Percentiles rank a stretch among this genome's conserved stretches.
phyloP scores from a whole-genome alignment of 2,797 vertebrate genomes.

The Salmo trutta region DNA sequence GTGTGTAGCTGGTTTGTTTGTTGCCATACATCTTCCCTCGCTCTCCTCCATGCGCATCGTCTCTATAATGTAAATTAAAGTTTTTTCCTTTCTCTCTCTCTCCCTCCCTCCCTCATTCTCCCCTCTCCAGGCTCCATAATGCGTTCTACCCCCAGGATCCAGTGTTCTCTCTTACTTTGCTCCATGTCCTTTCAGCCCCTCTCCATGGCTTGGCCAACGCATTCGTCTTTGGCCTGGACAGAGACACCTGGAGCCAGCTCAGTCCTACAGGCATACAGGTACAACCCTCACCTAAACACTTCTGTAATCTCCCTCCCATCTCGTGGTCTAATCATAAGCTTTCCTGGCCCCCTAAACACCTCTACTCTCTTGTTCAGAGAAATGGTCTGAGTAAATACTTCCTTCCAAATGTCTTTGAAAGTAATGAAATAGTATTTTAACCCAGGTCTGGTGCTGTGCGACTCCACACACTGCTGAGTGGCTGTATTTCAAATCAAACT shows the following conservation, averaged over 20 bases:
- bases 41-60: constrained; percentile 20
- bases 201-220: constrained; percentile 84
- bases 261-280: constrained; percentile 79
- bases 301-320: too few relatives aligned
- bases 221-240: constrained; percentile 79
- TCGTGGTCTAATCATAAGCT: too few relatives aligned
- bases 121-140: constrained; percentile 75
- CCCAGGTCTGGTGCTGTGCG: too few relatives aligned
- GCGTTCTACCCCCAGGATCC: constrained; percentile 75
- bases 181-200: constrained; percentile 80
- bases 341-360: too few relatives aligned
- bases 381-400: too few relatives aligned
- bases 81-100: constrained; percentile 30
- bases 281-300: not conserved
- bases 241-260: constrained; percentile 79
- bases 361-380: too few relatives aligned
- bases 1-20: not conserved
- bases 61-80: not conserved
- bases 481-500: too few relatives aligned
- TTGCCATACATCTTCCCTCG: constrained; percentile 20
- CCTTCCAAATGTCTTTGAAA: too few relatives aligned
- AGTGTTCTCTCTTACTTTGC: constrained; percentile 74
- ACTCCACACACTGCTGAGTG: too few relatives aligned
- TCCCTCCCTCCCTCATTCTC: constrained; percentile 1
- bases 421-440: too few relatives aligned